Evolutionary conservation across 2,113 vertebrate genomes (phyloP).

Genomic region (Macrotis lagotis): DNA sequence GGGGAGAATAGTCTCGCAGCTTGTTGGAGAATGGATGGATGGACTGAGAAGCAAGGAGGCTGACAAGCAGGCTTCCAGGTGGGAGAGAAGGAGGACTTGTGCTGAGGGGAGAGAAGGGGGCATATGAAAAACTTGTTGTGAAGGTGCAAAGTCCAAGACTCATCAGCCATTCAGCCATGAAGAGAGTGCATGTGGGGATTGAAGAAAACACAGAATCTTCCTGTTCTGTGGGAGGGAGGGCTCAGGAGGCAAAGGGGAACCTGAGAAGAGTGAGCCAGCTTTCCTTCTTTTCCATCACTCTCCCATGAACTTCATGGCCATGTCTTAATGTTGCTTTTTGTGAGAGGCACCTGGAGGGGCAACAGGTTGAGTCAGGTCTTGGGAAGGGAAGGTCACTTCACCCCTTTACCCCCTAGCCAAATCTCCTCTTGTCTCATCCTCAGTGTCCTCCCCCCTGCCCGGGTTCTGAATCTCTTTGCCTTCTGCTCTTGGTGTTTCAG

Average conservation of each 20-base stretch:
- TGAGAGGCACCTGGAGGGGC: background rate
- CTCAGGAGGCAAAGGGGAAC: background rate
- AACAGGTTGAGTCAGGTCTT: background rate
- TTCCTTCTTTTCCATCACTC: background rate
- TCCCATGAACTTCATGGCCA: background rate
- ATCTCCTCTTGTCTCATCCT: fast-evolving
- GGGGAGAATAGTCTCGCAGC: background rate
- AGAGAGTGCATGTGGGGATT: background rate
- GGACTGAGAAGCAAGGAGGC: background rate
- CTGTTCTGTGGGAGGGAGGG: background rate
- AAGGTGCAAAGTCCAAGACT: background rate
- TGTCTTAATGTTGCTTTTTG: background rate
- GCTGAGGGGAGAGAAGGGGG: background rate
- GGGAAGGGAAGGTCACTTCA: background rate
- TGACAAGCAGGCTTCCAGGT: too few species aligned
- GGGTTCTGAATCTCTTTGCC: fast-evolving
- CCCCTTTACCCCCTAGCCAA: background rate
- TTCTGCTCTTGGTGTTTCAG: slow-evolving; percentile 75
- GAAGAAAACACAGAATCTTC: background rate
- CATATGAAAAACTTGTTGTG: background rate
- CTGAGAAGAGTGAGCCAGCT: background rate
- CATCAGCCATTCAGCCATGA: background rate
- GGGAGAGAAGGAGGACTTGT: background rate
- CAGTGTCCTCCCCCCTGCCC: fast-evolving
- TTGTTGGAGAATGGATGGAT: too few species aligned